These are phyloP conservation scores for Spilarctia lutea DNA, from an alignment of 2,888 invertebrate genomes.

Conservation along the genomic window DNA sequence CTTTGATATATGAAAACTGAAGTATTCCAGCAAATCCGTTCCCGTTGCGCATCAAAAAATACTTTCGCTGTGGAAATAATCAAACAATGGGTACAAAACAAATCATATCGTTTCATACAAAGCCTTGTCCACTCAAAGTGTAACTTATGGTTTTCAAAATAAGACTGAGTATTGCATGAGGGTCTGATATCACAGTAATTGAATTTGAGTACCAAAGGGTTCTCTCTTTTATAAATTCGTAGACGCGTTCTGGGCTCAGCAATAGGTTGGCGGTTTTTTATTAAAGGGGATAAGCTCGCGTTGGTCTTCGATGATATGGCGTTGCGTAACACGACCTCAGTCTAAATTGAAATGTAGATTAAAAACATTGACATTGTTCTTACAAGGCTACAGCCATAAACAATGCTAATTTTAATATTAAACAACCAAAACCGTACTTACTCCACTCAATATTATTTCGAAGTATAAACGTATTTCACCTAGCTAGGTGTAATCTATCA, in stretches of 20 bases:
- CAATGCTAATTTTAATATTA: background rate
- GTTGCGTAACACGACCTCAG: background rate
- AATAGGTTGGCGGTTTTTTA: constrained; percentile 13
- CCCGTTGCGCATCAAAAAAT: constrained; percentile 29
- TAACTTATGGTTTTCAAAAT: background rate
- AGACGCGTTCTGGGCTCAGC: constrained; percentile 31
- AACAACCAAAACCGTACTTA: background rate
- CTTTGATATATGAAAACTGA: constrained; percentile 5
- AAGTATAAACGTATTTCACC: too few species aligned
- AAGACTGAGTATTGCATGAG: constrained; percentile 6
- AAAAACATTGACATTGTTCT: background rate
- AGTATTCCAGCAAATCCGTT: constrained; percentile 22
- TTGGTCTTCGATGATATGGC: constrained; percentile 17
- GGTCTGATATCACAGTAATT: constrained; percentile 30
- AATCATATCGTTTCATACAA: constrained; percentile 26
- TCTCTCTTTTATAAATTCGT: constrained; percentile 47
- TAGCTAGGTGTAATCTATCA: too few species aligned
- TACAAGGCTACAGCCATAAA: background rate
- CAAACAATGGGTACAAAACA: constrained; percentile 40
- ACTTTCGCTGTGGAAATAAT: constrained; percentile 30
- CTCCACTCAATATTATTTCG: too few species aligned
- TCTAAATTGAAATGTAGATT: constrained; percentile 9
- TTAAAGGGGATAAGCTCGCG: constrained; percentile 14
- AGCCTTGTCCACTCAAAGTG: constrained; percentile 5
- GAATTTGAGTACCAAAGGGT: constrained; percentile 45